These are phyloP conservation scores for Sciaenops ocellatus DNA, from an alignment of 2,797 vertebrate species.

Conservation along the genomic window DNA sequence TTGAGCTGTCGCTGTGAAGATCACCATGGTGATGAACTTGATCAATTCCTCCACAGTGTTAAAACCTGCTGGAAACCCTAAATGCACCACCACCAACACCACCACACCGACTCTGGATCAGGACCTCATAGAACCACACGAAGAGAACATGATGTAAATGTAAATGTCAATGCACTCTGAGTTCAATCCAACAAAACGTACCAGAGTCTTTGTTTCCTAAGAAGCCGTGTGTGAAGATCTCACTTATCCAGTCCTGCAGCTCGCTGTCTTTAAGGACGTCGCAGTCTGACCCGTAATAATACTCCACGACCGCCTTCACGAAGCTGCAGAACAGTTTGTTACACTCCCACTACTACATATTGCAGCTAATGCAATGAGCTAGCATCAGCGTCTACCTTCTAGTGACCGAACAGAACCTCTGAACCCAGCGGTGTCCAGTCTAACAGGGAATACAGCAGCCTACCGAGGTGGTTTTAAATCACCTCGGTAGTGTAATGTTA, in stretches of 20 bases:
- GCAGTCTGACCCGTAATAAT: constrained; percentile 2
- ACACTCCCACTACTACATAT: too few relatives aligned
- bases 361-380: too few relatives aligned
- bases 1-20: constrained; percentile 8
- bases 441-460: too few relatives aligned
- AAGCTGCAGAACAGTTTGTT: neutral
- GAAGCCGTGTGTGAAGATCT: constrained; percentile 12
- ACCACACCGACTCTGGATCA: too few relatives aligned
- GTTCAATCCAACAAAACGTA: neutral
- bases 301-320: neutral
- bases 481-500: too few relatives aligned
- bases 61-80: constrained; percentile 1
- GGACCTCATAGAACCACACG: too few relatives aligned
- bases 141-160: too few relatives aligned
- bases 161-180: neutral
- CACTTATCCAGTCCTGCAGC: constrained; percentile 25
- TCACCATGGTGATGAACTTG: constrained; percentile 18
- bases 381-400: too few relatives aligned
- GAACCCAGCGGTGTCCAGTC: too few relatives aligned
- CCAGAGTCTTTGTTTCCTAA: constrained; percentile 10
- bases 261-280: constrained; percentile 1
- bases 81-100: neutral
- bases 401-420: too few relatives aligned
- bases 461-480: too few relatives aligned
- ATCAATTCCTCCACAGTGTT: neutral